Base-by-base conservation (phyloP, 2,888 invertebrate species). In the Epistrophe eligans region DNA sequence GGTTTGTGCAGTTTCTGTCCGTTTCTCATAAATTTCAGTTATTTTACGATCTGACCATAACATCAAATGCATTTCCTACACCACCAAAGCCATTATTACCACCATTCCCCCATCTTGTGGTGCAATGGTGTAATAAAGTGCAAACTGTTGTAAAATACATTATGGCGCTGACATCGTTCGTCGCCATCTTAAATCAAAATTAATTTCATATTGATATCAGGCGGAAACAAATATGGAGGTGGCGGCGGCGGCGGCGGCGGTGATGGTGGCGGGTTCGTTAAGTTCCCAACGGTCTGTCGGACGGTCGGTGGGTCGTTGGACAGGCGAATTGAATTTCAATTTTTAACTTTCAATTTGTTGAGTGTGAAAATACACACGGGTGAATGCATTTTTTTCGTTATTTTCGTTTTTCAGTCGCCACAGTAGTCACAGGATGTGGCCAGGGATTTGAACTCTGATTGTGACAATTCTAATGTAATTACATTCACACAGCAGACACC, bases 151-250 rank as follows among this genome's bases (percentile, higher is more conserved):
- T 85, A 77, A 77, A 55, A 77, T 81, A 74, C 81, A 85, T 85
- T 85, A 85, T 45, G 77, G 81, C 67, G 48, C 66, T 66, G 48
- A 28, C 70, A 70, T 64, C 77, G 66, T 73, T 19, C 28, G 73
- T 66, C 77, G 81, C 77, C 85, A 85, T 85, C 85, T 85, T 85
- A 85, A 85, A 85, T 85, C 85, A 85, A 84, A 84, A 84, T 81
- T 85, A 85, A 81, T 81, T 77, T 81, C 77, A 79, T 81, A 81
- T 73, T 77, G 81, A 77, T 85, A 77, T 74, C 70, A 62, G 17
- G 1, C 64, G 50, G 64, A 52, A 17, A 64, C 10, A 35, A 35
- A 35, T 9, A 35, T 35, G 35, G 35, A 1, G 35, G 35, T 35
- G 24, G 24, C 24, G 24, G 24, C 24, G 24, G 24, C 24, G 24